These are phyloP conservation scores for Arenaria interpres DNA, from an alignment of 2,113 vertebrate species.

Conservation along the genomic window DNA sequence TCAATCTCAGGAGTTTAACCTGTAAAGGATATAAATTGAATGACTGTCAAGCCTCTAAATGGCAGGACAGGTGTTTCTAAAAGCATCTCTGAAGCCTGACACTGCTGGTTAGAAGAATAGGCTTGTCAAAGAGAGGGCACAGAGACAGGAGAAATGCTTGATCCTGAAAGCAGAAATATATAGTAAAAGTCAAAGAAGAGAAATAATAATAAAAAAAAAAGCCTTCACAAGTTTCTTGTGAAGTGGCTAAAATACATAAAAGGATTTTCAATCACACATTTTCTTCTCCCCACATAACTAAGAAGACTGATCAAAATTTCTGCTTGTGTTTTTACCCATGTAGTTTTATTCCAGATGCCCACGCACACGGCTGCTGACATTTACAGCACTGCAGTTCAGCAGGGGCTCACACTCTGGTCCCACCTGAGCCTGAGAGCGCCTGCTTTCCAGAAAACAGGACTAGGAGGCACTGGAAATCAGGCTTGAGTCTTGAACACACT, in stretches of 20 bases:
- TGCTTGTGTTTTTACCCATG: background rate
- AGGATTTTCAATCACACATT: background rate
- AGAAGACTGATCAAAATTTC: background rate
- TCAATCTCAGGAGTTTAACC: background rate
- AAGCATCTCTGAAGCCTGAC: conserved; percentile 27
- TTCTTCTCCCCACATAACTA: background rate
- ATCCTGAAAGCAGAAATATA: background rate
- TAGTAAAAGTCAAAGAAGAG: background rate
- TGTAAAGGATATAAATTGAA: background rate
- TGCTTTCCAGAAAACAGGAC: background rate
- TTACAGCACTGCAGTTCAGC: background rate
- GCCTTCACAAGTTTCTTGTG: background rate
- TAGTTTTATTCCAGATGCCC: background rate
- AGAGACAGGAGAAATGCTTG: background rate
- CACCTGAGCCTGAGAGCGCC: background rate
- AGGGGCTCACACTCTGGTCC: background rate
- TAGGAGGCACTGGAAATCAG: background rate
- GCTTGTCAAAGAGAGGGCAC: background rate
- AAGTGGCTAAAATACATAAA: background rate
- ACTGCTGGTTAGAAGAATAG: background rate
- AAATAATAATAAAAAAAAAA: background rate
- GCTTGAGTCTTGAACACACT: background rate
- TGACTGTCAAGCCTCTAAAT: background rate
- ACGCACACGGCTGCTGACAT: accelerated
- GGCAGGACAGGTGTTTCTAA: conserved; percentile 27